phyloP scores from a whole-genome alignment of 2,888 invertebrate species.

The Leptinotarsa tumamoca region DNA sequence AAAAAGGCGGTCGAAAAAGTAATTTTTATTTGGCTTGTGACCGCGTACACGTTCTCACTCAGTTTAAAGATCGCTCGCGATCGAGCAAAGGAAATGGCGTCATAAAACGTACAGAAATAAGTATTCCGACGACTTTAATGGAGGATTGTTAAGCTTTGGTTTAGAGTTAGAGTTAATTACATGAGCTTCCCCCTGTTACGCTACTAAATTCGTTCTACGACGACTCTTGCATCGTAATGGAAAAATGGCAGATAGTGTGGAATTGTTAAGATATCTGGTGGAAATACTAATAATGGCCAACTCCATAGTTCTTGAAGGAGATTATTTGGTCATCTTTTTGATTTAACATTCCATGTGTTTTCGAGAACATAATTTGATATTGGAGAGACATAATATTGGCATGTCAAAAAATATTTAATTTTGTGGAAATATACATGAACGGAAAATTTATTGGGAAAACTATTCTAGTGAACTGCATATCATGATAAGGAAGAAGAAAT shows the following conservation, averaged over 20 bases:
- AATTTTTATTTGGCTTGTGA: constrained; percentile 23
- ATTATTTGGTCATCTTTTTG: too few relatives aligned
- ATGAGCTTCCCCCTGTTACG: constrained; percentile 47
- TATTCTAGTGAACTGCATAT: too few relatives aligned
- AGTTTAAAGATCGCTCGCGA: constrained; percentile 51
- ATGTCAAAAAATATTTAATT: too few relatives aligned
- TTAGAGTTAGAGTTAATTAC: constrained; percentile 55
- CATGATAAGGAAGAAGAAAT: too few relatives aligned
- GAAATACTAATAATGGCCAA: too few relatives aligned
- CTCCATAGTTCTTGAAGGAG: too few relatives aligned
- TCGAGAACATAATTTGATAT: too few relatives aligned
- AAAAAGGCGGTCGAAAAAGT: neutral
- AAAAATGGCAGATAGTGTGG: constrained; percentile 32
- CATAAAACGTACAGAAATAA: constrained; percentile 56
- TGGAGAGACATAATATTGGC: too few relatives aligned
- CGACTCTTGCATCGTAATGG: constrained; percentile 36
- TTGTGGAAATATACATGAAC: too few relatives aligned
- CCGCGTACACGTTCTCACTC: constrained; percentile 35
- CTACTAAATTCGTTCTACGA: constrained; percentile 50
- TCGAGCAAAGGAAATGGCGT: constrained; percentile 52
- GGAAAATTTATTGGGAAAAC: too few relatives aligned
- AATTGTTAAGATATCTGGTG: neutral
- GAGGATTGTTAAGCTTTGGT: constrained; percentile 58
- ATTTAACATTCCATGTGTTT: too few relatives aligned
- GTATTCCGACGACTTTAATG: constrained; percentile 58